Evolutionary conservation across 2,113 vertebrate genomes (phyloP), one percentile per base, ranked within the genome.

Genomic region (Percina caprodes): DNA sequence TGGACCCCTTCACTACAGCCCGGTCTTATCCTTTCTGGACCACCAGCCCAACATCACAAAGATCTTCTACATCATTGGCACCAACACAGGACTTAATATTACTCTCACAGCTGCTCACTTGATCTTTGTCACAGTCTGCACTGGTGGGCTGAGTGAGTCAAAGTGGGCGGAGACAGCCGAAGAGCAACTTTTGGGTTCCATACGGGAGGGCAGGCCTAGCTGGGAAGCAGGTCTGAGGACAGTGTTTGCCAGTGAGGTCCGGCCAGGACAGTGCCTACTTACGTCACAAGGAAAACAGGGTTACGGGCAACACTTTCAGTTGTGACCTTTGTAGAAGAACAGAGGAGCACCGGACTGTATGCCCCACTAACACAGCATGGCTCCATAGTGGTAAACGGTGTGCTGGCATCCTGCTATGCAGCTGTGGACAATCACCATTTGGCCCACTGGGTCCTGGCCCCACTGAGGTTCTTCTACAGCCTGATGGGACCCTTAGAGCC

Each of bases 351-450:
- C 0, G 98, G 98, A 7, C 92, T 96, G 62, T 99, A 96, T 0
- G 98, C 98, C n/a, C 98, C 98, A 0, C 95, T 99, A 35, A 99
- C 98, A 0, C 94, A 93, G 80, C 97, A 98, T 0, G 98, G 98
- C 49, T 99, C 98, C 0, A 89, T 99, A 79, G 96, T 99, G 89
- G 98, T 99, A 69, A 96, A 99, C 0, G 96, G 95, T 0, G 95
- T 99, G 81, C 92, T 99, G 42, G 96, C 97, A 26, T 99, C 98
- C 3, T 99, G 98, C 94, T 99, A 98, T 0, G 98, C 98, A 0
- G 90, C 96, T 6, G 92, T 99, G 89, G 96, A 96, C 91, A 95
- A 96, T 89, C 98, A 98, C 73, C 90, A 79, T 65, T 91, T 99
- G 87, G 97, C 98, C 19, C 98, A 99, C 86, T 80, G 96, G 94